Evolutionary conservation across 2,113 vertebrate genomes (phyloP), one percentile per base, ranked within the genome.

Genomic region (Sylvietta virens): DNA sequence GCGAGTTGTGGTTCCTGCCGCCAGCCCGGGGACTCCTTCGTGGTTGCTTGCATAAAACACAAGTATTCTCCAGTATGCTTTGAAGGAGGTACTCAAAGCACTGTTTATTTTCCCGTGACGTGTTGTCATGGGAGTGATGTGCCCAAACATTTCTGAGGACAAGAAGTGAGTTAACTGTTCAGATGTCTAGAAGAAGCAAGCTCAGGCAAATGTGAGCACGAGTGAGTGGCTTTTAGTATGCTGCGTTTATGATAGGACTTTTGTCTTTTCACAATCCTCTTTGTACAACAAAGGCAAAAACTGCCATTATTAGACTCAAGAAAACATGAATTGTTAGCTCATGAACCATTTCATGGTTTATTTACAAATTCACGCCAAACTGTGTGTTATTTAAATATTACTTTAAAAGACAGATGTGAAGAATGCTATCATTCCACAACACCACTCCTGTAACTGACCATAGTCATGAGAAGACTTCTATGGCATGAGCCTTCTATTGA

Each of bases 171-270:
- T 42, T 54, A 42, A 76, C 22, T 16, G 15, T 48, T 90, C 15
- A 76, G 45, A 47, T 17, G 70, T 60, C 37, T 35, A 42, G 42
- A 73, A 60, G 4, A 30, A 39, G 5, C n/a, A 47, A 53, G 28
- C 31, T 27, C 3, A 8, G 31, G 40, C 17, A 65, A 67, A 61
- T 26, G 28, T 28, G 26, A 58, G 40, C 5, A 71, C 0, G 4
- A 71, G 12, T 11, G 17, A 47, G 27, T 37, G n/a, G 9, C 13
- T 72, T 69, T 82, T 30, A 35, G 26, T 27, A 9, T 21, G 39
- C 33, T 76, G 18, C 0, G 0, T 42, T 72, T 72, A 40, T 28
- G 40, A n/a, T n/a, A n/a, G n/a, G 35, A 60, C 35, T n/a, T 16
- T 15, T 65, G 13, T 56, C 17, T 77, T n/a, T 40, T 78, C 20